Base-by-base conservation (phyloP, 2,888 invertebrate genomes). In the Zygothrica quintamaculata region DNA sequence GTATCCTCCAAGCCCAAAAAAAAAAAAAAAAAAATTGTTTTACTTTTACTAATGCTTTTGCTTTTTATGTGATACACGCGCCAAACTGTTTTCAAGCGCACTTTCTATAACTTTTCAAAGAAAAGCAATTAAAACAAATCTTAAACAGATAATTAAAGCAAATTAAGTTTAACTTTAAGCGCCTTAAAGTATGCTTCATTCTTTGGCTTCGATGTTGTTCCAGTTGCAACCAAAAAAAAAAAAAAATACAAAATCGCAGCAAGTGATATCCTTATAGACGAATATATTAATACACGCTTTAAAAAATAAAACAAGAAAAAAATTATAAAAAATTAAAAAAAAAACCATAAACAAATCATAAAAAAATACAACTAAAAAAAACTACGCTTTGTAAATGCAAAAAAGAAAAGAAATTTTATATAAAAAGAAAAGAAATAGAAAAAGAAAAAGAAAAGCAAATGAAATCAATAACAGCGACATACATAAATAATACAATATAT, bases 231-330 rank as follows among this genome's bases (percentile, higher is more conserved):
- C 64, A 39, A 39, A 67, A n/a, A n/a, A n/a, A n/a, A n/a, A n/a
- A n/a, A n/a, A n/a, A n/a, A n/a, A n/a, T n/a, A n/a, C n/a, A n/a
- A n/a, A 22, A 51, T 36, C 12, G 51, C 70, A 60, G 76, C 60
- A 53, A 74, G 89, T 89, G 89, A 90, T 90, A 90, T 90, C 88
- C 85, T 77, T 75, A 79, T 74, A 84, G 88, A 80, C 81, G 86
- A 88, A 90, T 89, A 90, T 89, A 88, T 89, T 88, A 89, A 89
- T 88, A 88, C 86, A 89, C 89, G 65, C 79, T 79, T 79, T 51
- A 57, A 61, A 13, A 13, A 39, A 29, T 25, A 40, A 13, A 37
- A 16, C 39, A 50, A 40, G n/a, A n/a, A 18, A 33, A 37, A 44
- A 44, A 47, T 55, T 51, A 48, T 25, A 44, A 48, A 71, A 51